phyloP scores from a whole-genome alignment of 1,140 invertebrate genomes.

The Thaumatotibia leucotreta region DNA sequence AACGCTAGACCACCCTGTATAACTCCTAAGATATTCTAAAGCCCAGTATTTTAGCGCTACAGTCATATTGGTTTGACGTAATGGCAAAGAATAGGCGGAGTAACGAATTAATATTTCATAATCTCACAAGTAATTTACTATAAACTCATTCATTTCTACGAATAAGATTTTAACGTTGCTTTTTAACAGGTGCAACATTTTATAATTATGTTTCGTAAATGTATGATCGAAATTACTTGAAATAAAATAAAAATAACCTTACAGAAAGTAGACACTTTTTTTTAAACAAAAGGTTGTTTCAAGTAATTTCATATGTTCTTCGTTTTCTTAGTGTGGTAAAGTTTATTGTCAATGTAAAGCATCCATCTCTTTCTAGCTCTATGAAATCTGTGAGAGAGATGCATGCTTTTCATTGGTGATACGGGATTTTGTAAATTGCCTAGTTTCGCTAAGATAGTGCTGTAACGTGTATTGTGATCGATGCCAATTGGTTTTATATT shows the following conservation, averaged over 20 bases:
- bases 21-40: neutral
- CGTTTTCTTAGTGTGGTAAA: neutral
- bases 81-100: neutral
- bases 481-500: slow-evolving; percentile 16
- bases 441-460: slow-evolving; percentile 27
- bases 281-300: neutral
- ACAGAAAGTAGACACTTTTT: neutral
- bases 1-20: neutral
- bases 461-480: slow-evolving; percentile 12
- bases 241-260: neutral
- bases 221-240: neutral
- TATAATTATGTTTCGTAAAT: no score
- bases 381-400: neutral
- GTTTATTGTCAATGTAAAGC: neutral
- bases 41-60: neutral
- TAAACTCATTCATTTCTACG: neutral
- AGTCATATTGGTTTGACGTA: neutral
- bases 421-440: slow-evolving; percentile 20
- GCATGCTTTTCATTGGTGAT: slow-evolving; percentile 37
- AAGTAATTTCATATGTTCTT: neutral
- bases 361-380: neutral
- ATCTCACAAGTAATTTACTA: neutral
- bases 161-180: neutral
- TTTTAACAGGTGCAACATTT: neutral
- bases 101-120: neutral